These are phyloP conservation scores for Bibio marci DNA, from an alignment of 2,888 invertebrate genomes.

Conservation along the genomic window DNA sequence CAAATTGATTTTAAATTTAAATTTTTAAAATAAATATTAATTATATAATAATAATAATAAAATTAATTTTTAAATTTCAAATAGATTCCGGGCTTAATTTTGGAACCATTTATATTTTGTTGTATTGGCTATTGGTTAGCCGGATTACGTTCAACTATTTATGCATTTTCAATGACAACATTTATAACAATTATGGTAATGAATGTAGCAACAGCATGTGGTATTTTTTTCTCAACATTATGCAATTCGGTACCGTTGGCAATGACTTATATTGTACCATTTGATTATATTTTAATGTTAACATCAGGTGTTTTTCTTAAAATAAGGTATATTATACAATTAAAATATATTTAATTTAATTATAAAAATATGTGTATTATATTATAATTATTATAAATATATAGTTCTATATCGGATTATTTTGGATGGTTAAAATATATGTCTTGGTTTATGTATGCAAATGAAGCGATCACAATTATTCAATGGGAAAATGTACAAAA, in stretches of 20 bases:
- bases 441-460: conserved; percentile 77
- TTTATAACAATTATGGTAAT: conserved; percentile 58
- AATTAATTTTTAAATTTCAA: conserved; percentile 12
- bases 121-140: conserved; percentile 74
- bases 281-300: conserved; percentile 74
- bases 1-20: no score
- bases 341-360: neutral
- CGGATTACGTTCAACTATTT: conserved; percentile 49
- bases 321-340: conserved; percentile 41
- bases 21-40: no score
- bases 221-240: conserved; percentile 69
- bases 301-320: conserved; percentile 73
- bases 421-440: conserved; percentile 62
- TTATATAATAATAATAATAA: no score
- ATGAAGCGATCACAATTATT: conserved; percentile 63
- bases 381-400: conserved; percentile 14
- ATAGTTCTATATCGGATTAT: conserved; percentile 49
- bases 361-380: no score
- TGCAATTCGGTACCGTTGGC: conserved; percentile 65
- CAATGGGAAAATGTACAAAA: conserved; percentile 65
- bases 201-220: conserved; percentile 76
- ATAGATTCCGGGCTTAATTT: conserved; percentile 67
- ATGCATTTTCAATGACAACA: conserved; percentile 52
- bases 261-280: conserved; percentile 69
- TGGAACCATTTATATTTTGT: conserved; percentile 70